Evolutionary conservation across 2,888 invertebrate genomes (phyloP).

Genomic region (Drosophila lacicola): DNA sequence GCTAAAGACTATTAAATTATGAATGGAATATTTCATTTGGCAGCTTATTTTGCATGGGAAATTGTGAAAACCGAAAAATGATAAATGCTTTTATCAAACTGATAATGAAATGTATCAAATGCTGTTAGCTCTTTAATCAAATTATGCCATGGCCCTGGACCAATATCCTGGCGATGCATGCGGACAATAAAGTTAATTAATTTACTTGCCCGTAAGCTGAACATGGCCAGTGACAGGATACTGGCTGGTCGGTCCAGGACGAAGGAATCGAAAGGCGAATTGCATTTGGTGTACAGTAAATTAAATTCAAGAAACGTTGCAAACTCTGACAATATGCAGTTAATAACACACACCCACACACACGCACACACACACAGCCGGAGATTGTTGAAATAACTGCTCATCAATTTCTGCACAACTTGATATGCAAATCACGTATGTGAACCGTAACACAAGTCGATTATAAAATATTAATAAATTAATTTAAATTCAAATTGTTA

Average conservation of each 20-base stretch:
- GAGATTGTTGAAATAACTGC: conserved; percentile 38
- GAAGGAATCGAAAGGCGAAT: neutral
- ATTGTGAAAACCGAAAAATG: conserved; percentile 35
- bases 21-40: conserved; percentile 17
- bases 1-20: conserved; percentile 32
- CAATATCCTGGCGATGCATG: conserved; percentile 21
- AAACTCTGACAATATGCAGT: conserved; percentile 55
- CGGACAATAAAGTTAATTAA: conserved; percentile 74
- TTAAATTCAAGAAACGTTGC: conserved; percentile 60
- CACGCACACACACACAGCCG: neutral
- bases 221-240: conserved; percentile 25
- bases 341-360: conserved; percentile 42
- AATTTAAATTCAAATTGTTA: conserved; percentile 64
- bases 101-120: conserved; percentile 50
- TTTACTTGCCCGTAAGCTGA: conserved; percentile 38
- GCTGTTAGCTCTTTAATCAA: conserved; percentile 67
- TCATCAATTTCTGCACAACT: conserved; percentile 43
- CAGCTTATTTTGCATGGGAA: neutral
- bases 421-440: conserved; percentile 72
- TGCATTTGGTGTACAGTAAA: conserved; percentile 49
- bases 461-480: conserved; percentile 79
- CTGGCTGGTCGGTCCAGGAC: neutral
- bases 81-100: conserved; percentile 58
- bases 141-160: conserved; percentile 44
- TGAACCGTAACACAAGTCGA: conserved; percentile 50